Conservation (phyloP, 2,888 invertebrate species). For the Clepsis dumicolana region DNA sequence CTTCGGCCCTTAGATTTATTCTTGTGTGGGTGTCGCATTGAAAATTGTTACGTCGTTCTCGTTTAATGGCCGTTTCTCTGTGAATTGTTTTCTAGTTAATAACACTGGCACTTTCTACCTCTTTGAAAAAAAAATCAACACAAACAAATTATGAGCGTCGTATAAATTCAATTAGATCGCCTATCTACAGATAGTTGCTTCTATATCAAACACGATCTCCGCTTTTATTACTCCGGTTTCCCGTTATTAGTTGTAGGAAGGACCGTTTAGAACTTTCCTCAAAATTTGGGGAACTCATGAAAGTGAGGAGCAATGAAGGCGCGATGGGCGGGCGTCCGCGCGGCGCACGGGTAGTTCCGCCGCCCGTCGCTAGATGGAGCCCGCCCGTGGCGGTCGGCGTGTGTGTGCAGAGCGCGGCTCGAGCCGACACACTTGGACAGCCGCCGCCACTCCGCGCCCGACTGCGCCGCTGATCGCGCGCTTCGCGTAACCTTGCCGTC, state of each 20-base stretch:
- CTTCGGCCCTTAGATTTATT: slow-evolving; percentile 53
- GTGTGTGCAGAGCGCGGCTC: slow-evolving; percentile 73
- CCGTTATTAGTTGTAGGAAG: slow-evolving; percentile 31
- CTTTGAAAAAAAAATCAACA: background rate
- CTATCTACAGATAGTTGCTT: slow-evolving; percentile 6
- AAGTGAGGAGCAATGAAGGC: slow-evolving; percentile 43
- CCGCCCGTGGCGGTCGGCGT: slow-evolving; percentile 63
- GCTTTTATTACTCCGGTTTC: slow-evolving; percentile 27
- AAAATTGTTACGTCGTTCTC: slow-evolving; percentile 30
- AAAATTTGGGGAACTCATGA: slow-evolving; percentile 39
- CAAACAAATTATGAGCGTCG: background rate
- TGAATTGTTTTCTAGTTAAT: slow-evolving; percentile 1
- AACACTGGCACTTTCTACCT: background rate
- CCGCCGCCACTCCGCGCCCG: slow-evolving; percentile 83
- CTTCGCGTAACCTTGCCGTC: slow-evolving; percentile 67
- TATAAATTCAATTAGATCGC: slow-evolving; percentile 6
- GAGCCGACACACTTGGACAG: slow-evolving; percentile 62
- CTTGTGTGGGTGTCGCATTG: slow-evolving; percentile 36
- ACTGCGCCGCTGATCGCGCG: slow-evolving; percentile 82
- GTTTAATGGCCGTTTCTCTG: slow-evolving; percentile 34
- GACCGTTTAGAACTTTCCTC: slow-evolving; percentile 28
- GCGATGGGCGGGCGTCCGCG: slow-evolving; percentile 51
- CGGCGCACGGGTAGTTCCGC: slow-evolving; percentile 60
- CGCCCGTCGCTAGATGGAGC: slow-evolving; percentile 78
- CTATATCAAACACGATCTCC: slow-evolving; percentile 14